Evolutionary conservation across 2,113 vertebrate genomes (phyloP).

Genomic region (Daboia siamensis): DNA sequence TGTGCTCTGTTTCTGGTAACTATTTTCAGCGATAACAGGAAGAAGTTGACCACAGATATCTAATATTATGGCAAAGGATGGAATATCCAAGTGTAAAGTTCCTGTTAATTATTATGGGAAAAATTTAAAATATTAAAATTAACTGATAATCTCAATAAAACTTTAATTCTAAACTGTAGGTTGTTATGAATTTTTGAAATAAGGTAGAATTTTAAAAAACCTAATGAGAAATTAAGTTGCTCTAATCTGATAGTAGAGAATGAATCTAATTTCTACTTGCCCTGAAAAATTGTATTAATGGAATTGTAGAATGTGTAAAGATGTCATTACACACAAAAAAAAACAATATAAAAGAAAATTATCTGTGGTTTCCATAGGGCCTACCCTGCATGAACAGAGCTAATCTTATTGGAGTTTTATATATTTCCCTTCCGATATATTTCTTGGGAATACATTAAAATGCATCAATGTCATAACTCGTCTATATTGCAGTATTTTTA

Average conservation of each 20-base stretch:
- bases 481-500: neutral
- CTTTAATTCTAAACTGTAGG: neutral
- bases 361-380: neutral
- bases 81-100: neutral
- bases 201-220: neutral
- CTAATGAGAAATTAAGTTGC: neutral
- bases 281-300: neutral
- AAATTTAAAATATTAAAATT: neutral
- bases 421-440: neutral
- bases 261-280: neutral
- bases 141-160: neutral
- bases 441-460: neutral
- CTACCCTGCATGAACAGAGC: neutral
- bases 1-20: neutral
- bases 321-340: neutral
- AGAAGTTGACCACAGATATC: neutral
- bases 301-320: neutral
- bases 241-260: neutral
- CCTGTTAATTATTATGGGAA: neutral
- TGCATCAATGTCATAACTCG: neutral
- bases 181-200: neutral
- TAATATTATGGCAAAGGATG: neutral
- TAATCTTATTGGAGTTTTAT: neutral
- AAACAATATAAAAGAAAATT: neutral
- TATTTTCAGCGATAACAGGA: neutral